phyloP scores from a whole-genome alignment of 2,797 vertebrate genomes.

The Smutsia temminckii region DNA sequence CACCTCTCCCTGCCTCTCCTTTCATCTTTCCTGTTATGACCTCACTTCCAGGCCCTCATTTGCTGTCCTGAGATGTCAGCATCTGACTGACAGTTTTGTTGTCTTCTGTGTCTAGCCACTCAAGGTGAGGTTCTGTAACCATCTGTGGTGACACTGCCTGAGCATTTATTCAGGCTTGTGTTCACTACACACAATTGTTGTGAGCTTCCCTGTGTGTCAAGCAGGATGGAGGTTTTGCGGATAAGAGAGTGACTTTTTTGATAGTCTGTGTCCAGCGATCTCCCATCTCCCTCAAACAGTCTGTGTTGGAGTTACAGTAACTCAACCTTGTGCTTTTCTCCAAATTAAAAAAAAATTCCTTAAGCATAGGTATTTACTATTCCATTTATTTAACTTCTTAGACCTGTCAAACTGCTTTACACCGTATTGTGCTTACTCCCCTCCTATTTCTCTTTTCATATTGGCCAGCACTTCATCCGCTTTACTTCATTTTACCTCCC shows the following conservation, averaged over 20 bases:
- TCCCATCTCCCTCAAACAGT: background rate
- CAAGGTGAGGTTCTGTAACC: background rate
- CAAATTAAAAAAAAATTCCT: background rate
- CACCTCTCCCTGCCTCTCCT: background rate
- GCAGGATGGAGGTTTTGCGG: background rate
- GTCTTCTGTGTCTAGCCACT: background rate
- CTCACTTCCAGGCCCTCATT: background rate
- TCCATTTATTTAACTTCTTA: background rate
- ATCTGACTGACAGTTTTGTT: background rate
- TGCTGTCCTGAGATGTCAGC: background rate
- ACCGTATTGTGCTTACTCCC: background rate
- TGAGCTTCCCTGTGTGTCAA: background rate
- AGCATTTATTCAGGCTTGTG: accelerated
- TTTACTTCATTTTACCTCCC: background rate
- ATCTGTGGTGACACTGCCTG: background rate
- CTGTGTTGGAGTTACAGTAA: background rate
- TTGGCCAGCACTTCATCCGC: background rate
- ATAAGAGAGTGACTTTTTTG: background rate
- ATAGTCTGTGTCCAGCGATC: background rate
- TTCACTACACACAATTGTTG: background rate
- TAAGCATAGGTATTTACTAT: background rate
- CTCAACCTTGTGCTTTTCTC: background rate
- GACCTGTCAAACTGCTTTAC: background rate
- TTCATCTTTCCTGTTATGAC: background rate
- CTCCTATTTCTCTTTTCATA: background rate